These are phyloP conservation scores for Hydrozoanthus tunicans DNA, from an alignment of 64 coral and sea anemone species.

Conservation along the genomic window DNA sequence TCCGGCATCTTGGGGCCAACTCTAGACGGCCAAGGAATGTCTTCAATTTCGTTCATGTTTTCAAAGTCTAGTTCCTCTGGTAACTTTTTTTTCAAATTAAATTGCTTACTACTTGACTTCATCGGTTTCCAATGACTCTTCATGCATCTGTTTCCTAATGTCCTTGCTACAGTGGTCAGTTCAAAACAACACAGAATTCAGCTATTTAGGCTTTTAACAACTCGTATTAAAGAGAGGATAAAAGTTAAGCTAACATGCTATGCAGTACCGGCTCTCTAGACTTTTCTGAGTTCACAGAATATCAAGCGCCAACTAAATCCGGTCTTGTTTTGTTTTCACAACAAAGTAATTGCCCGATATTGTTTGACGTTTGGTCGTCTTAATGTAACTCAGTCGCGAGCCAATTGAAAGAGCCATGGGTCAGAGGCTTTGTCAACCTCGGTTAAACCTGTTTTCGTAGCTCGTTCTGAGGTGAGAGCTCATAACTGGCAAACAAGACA, in stretches of 20 bases:
- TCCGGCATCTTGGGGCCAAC: conserved; percentile 76
- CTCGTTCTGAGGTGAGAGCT: neutral
- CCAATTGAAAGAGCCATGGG: conserved; percentile 48
- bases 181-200: neutral
- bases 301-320: conserved; percentile 35
- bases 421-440: conserved; percentile 16
- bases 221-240: neutral
- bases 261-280: neutral
- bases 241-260: conserved; percentile 10
- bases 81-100: neutral
- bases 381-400: neutral
- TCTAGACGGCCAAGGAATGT: conserved; percentile 67
- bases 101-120: neutral
- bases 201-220: neutral
- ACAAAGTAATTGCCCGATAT: conserved; percentile 61
- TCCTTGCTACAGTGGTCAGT: neutral
- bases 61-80: neutral
- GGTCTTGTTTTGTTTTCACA: conserved; percentile 52
- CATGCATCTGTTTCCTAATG: neutral
- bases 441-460: conserved; percentile 6
- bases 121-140: neutral
- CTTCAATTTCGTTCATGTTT: conserved; percentile 1
- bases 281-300: neutral
- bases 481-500: neutral
- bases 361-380: conserved; percentile 64